Percentiles rank a stretch among this genome's conserved stretches.
Evolutionary conservation across 2,113 vertebrate species (phyloP).

Genomic region (Hypocryptadius cinnamomeus): DNA sequence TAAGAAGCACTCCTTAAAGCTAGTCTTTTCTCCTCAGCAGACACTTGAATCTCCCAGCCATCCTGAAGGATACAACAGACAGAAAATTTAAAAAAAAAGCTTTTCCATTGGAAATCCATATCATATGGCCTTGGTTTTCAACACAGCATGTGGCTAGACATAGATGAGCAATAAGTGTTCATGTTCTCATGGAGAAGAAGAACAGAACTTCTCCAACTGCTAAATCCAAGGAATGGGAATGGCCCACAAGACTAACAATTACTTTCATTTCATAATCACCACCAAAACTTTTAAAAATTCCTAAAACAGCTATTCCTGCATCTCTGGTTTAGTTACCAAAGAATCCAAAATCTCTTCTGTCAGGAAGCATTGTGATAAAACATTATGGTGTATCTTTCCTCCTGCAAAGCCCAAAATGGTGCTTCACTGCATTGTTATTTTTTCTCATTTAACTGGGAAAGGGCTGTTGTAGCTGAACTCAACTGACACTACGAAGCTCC

Average conservation of each 20-base stretch:
- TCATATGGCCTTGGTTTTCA: neutral
- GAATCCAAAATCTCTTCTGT: neutral
- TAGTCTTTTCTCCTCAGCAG: neutral
- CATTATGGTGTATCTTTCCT: neutral
- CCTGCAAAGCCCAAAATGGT: neutral
- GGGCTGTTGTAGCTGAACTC: neutral
- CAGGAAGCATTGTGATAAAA: neutral
- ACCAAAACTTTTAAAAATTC: neutral
- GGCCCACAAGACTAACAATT: neutral
- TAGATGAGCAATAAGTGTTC: neutral
- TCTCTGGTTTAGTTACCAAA: neutral
- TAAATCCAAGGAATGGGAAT: neutral
- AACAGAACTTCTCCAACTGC: neutral
- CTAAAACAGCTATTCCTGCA: neutral
- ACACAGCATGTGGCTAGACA: neutral
- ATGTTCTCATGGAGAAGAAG: neutral
- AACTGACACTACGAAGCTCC: neutral
- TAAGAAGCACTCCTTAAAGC: neutral
- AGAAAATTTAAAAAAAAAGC: neutral
- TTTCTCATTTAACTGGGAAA: neutral
- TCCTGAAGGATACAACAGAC: neutral
- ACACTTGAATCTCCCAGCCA: conserved; percentile 6
- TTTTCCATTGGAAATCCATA: neutral
- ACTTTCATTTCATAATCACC: neutral
- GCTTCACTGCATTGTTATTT: neutral